These are phyloP conservation scores for Struthidea cinerea DNA, from an alignment of 2,113 vertebrate genomes.

Conservation along the genomic window DNA sequence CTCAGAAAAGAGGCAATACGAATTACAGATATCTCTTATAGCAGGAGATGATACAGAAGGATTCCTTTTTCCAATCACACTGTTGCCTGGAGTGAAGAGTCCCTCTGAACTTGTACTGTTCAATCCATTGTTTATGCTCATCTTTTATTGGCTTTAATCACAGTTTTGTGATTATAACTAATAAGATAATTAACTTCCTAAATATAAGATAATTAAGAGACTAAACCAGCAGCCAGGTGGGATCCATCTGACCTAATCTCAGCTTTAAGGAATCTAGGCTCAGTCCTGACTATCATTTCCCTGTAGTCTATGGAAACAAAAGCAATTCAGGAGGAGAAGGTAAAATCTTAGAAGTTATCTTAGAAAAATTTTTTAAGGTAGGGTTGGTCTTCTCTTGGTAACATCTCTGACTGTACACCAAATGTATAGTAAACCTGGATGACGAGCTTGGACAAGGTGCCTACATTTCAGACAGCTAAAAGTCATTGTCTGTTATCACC, in stretches of 20 bases:
- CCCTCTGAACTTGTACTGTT: background rate
- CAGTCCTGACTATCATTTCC: background rate
- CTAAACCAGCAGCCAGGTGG: background rate
- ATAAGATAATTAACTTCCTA: conserved; percentile 1
- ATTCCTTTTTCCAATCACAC: background rate
- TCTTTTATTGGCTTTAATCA: conserved; percentile 23
- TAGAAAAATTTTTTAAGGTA: background rate
- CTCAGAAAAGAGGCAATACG: background rate
- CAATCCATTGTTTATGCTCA: background rate
- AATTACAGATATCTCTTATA: background rate
- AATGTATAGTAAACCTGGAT: background rate
- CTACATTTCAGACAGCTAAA: background rate
- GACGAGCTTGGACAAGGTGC: background rate
- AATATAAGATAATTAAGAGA: background rate
- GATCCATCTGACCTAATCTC: conserved; percentile 4
- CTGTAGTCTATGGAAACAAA: background rate
- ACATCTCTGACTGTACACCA: background rate
- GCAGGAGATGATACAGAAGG: background rate
- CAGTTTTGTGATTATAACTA: conserved; percentile 8
- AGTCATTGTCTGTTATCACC: background rate
- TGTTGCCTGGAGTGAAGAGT: background rate
- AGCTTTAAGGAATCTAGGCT: background rate
- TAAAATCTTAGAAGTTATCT: background rate
- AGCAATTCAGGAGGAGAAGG: background rate
- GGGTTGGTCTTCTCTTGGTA: background rate